These are phyloP conservation scores for Lophius piscatorius DNA, from an alignment of 2,113 vertebrate species.

Conservation along the genomic window DNA sequence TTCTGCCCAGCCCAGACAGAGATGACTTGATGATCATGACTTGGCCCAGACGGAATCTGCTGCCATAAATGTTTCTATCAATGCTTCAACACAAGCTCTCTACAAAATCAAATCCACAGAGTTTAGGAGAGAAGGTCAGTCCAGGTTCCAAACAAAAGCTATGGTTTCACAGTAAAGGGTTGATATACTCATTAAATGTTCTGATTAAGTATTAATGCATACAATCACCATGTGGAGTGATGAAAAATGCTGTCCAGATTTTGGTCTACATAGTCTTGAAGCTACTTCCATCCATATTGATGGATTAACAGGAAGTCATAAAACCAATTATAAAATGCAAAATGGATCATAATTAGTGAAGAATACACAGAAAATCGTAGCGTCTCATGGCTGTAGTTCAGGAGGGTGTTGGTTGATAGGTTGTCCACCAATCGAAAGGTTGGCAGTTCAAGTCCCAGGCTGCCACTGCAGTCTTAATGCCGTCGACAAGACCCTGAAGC, in stretches of 20 bases:
- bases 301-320: too few relatives aligned
- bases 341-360: too few relatives aligned
- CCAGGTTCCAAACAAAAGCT: constrained; percentile 29
- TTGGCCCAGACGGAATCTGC: constrained; percentile 64
- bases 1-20: constrained; percentile 65
- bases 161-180: constrained; percentile 2
- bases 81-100: constrained; percentile 59
- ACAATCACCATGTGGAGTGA: constrained; percentile 1
- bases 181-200: constrained; percentile 24
- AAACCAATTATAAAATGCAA: too few relatives aligned
- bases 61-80: constrained; percentile 61
- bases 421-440: too few relatives aligned
- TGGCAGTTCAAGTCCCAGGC: too few relatives aligned
- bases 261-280: too few relatives aligned
- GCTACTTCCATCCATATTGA: too few relatives aligned
- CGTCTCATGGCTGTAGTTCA: too few relatives aligned
- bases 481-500: too few relatives aligned
- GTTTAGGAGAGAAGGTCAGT: constrained; percentile 17
- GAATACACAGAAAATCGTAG: too few relatives aligned
- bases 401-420: too few relatives aligned
- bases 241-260: constrained; percentile 20
- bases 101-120: constrained; percentile 67
- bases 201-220: constrained; percentile 2
- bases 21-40: constrained; percentile 63
- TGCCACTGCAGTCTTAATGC: too few relatives aligned